phyloP scores from a whole-genome alignment of 2,888 invertebrate genomes.

The Chamaedrilus cognettii region DNA sequence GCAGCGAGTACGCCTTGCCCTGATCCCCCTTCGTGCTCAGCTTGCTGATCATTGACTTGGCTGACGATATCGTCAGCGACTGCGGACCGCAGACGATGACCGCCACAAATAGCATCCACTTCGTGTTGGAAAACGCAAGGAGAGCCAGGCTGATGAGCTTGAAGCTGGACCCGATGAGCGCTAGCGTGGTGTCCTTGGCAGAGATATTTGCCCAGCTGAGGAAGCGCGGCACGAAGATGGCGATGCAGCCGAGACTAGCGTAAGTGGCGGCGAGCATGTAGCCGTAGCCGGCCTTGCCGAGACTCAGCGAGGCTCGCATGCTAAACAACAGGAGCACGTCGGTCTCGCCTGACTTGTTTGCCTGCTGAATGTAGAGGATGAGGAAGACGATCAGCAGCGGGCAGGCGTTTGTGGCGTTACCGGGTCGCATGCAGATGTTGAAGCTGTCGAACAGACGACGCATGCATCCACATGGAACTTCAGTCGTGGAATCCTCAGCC shows the following conservation, averaged over 20 bases:
- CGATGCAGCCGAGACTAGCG: constrained; percentile 53
- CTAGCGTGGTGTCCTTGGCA: constrained; percentile 48
- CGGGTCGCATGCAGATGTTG: neutral
- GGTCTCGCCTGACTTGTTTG: constrained; percentile 55
- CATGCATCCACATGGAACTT: neutral
- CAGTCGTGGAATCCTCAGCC: too few species aligned
- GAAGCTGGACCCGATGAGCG: constrained; percentile 50
- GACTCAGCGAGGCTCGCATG: constrained; percentile 49
- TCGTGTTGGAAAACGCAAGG: constrained; percentile 44
- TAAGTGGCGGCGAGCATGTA: constrained; percentile 56
- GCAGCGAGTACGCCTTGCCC: constrained; percentile 55
- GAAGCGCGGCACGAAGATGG: constrained; percentile 50
- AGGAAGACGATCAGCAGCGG: constrained; percentile 47
- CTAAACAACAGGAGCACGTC: constrained; percentile 56
- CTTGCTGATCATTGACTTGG: constrained; percentile 55
- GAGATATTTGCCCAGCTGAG: constrained; percentile 28
- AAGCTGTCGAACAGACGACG: neutral
- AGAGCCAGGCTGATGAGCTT: constrained; percentile 46
- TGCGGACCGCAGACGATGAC: constrained; percentile 51
- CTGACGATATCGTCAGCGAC: constrained; percentile 51
- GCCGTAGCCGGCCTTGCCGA: constrained; percentile 52
- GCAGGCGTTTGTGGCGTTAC: constrained; percentile 32
- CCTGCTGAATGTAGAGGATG: constrained; percentile 43
- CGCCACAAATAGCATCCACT: constrained; percentile 53
- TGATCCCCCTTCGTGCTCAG: constrained; percentile 51